Conservation (phyloP, 2,797 vertebrate genomes). For the Rhinatrema bivittatum region DNA sequence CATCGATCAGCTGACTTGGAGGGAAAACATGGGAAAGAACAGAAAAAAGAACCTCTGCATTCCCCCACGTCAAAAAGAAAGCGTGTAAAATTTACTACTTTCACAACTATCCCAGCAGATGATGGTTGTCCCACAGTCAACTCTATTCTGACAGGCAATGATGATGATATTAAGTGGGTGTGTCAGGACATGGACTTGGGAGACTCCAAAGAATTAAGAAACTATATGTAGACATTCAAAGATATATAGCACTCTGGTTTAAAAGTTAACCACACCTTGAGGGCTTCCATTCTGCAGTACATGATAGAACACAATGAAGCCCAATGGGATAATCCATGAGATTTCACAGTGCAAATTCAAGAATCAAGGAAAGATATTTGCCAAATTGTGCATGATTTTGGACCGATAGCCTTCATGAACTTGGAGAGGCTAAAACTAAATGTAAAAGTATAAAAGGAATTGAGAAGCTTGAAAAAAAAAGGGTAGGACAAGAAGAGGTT, state of each 20-base stretch:
- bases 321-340: neutral
- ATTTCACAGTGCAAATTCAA: neutral
- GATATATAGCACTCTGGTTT: constrained; percentile 48
- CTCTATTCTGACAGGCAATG: constrained; percentile 60
- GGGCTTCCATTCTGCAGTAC: constrained; percentile 39
- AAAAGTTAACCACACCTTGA: constrained; percentile 32
- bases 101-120: constrained; percentile 77
- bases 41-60: constrained; percentile 69
- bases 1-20: constrained; percentile 53
- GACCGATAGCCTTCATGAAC: neutral
- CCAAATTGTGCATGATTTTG: constrained; percentile 15
- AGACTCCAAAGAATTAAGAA: constrained; percentile 71
- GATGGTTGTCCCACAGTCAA: constrained; percentile 66
- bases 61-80: constrained; percentile 86
- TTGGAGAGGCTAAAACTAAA: neutral
- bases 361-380: constrained; percentile 33
- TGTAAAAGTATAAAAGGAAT: constrained; percentile 5
- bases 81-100: constrained; percentile 88
- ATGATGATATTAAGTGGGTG: constrained; percentile 86
- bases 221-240: constrained; percentile 79
- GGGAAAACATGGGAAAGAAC: constrained; percentile 52
- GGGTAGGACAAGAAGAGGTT: constrained; percentile 1
- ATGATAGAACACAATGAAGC: constrained; percentile 11
- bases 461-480: neutral
- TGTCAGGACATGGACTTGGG: constrained; percentile 75